Percentiles rank a stretch among this genome's conserved stretches.
Evolutionary conservation across 2,888 invertebrate genomes (phyloP).

Genomic region (Eupeodes luniger): DNA sequence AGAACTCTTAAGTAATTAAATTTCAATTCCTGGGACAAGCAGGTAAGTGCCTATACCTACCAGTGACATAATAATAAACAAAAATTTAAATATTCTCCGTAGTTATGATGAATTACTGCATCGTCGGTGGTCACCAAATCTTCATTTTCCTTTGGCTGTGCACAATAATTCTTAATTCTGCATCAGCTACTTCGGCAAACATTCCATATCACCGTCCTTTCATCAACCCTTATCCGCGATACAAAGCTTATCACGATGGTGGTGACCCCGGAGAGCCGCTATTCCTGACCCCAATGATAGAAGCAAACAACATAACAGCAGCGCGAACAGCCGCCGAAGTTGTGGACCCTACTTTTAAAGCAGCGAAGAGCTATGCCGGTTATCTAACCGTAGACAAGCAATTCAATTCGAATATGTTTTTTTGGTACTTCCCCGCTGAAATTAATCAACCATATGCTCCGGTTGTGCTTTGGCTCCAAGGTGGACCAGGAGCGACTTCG

Average conservation of each 20-base stretch:
- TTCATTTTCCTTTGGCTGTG: conserved; percentile 1
- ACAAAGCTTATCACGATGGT: conserved; percentile 78
- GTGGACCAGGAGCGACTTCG: conserved; percentile 93
- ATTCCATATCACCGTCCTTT: conserved; percentile 79
- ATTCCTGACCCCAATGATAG: conserved; percentile 81
- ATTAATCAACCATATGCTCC: conserved; percentile 86
- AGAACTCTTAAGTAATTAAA: too few species aligned
- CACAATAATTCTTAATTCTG: neutral
- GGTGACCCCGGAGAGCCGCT: conserved; percentile 85
- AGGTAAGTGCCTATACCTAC: too few species aligned
- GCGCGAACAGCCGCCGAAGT: conserved; percentile 83
- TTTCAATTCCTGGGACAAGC: too few species aligned
- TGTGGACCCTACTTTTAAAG: conserved; percentile 81
- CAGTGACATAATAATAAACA: too few species aligned
- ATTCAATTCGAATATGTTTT: conserved; percentile 93
- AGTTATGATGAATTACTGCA: neutral
- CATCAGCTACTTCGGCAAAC: neutral
- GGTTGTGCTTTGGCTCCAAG: conserved; percentile 93
- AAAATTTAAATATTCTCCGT: neutral
- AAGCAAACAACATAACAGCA: conserved; percentile 82
- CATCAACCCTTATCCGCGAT: conserved; percentile 83
- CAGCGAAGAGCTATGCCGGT: conserved; percentile 85
- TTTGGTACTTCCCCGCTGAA: conserved; percentile 95
- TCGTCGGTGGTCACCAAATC: neutral
- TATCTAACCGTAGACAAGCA: conserved; percentile 92